Conservation (phyloP, 2,113 vertebrate species). For the Lagopus muta region DNA sequence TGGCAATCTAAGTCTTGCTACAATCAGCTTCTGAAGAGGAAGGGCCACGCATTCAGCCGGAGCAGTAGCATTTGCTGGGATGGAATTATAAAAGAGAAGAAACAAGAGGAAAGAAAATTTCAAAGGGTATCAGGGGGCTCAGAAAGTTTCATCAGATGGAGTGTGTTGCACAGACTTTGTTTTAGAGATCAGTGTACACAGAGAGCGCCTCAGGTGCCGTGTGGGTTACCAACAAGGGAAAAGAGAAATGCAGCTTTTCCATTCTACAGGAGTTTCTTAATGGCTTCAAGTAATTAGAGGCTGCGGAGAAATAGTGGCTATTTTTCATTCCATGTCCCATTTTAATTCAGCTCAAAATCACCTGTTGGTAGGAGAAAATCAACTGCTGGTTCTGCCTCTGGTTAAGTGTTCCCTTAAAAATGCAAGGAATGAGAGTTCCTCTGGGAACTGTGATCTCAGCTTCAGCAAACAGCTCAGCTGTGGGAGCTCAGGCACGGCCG, state of each 20-base stretch:
- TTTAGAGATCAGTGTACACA: background rate
- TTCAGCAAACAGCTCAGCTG: background rate
- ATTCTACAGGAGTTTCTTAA: background rate
- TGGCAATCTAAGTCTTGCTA: slow-evolving; percentile 27
- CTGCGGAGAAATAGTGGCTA: background rate
- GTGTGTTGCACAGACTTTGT: background rate
- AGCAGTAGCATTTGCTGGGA: background rate
- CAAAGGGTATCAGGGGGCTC: background rate
- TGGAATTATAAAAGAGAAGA: slow-evolving; percentile 27
- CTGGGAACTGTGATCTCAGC: background rate
- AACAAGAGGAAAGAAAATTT: slow-evolving; percentile 18
- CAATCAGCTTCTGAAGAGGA: slow-evolving; percentile 51
- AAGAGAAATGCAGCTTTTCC: background rate
- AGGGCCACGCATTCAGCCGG: slow-evolving; percentile 46
- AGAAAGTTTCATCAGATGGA: background rate
- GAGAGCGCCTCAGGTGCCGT: background rate
- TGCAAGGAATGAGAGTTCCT: background rate
- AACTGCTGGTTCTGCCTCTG: background rate
- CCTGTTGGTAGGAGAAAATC: background rate
- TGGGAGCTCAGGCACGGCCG: fast-evolving
- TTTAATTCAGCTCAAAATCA: slow-evolving; percentile 47
- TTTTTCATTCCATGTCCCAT: slow-evolving; percentile 13
- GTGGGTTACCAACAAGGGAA: background rate
- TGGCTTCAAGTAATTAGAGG: background rate
- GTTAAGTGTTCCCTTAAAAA: slow-evolving; percentile 13